Evolutionary conservation across 2,888 invertebrate species (phyloP), one percentile per base, ranked within the genome.

Genomic region (Plagodis pulveraria): DNA sequence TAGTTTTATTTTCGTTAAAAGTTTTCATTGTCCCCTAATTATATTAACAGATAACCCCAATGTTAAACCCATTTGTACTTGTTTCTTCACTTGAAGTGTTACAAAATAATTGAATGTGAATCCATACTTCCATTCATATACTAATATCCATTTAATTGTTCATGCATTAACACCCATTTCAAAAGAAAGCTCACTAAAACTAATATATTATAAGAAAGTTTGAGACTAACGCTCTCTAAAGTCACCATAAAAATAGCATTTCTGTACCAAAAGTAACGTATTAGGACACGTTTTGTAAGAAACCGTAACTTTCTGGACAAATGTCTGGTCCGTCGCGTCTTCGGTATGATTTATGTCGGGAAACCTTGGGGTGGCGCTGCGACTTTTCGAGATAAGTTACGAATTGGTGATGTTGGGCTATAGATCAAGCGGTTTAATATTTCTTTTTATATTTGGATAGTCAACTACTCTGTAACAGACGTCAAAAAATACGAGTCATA

Each of bases 291-390:
- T 56, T 62, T 64, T 57, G 58, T 63, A 49, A 49, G 56, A 52
- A 56, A 60, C n/a, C 47, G 40, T 48, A 51, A 32, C 56, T 34
- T 41, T 47, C 35, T 45, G 40, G 52, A 56, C 49, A 58, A 56
- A 57, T 44, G 49, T 50, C 50, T 43, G 38, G 52, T 42, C 58
- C 47, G 54, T 35, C 34, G 49, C 35, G n/a, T 40, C 40, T 9
- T 0, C 11, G 48, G 51, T 63, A 63, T 72, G 75, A 76, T 76
- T 76, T 70, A 71, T 78, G 71, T 72, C 58, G 51, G 56, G 73
- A 73, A 74, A 61, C 52, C 51, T 63, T 45, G 35, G 43, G 60
- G 66, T 58, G 51, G 63, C 41, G 35, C 50, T 56, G 48, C 12
- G 54, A 50, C 22, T 54, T 71, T 70, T 62, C 63, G 70, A 58